Evolutionary conservation across 2,888 invertebrate genomes (phyloP), one percentile per base, ranked within the genome.

Genomic region (Caenorhabditis sp.): DNA sequence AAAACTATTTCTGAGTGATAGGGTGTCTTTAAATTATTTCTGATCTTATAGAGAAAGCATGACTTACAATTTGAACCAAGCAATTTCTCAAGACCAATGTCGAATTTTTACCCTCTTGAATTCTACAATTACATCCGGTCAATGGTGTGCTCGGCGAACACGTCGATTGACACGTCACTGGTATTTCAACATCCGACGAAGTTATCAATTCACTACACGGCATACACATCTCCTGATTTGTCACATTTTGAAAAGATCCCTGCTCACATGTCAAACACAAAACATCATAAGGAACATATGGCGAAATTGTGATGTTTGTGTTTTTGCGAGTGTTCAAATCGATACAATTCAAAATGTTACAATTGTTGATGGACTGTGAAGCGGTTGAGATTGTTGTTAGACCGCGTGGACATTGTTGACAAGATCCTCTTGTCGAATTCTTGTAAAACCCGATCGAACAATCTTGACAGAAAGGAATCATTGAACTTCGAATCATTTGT

Each of bases 381-480:
- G 3, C 24, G 4, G 54, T 19, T 58, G 2, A 4, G 1, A 19
- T n/a, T 6, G 73, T 73, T 5, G 62, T 66, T 14, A 73, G 51
- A 24, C 73, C 73, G 57, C 63, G 69, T 53, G 73, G 73, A 59
- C 73, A 73, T 17, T 66, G 73, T 19, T 51, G 5, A 27, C 73
- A 73, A 12, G 69, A 26, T 1, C 69, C 73, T 5, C 43, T 23
- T 3, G 12, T 23, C 8, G 54, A 61, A 23, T 23, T 6, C 61
- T 73, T 73, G 24, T 73, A 73, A 57, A 26, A 69, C 26, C 73
- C 73, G 14, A 27, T 17, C 0, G 19, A 19, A 60, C 73, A 73
- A 12, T 26, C 27, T 6, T 49, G 62, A 55, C 73, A 73, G 14
- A 19, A 51, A 19, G 72, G 67, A 10, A 12, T 27, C 17, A 37